Evolutionary conservation across 2,888 invertebrate genomes (phyloP).

Genomic region (Homarus gammarus): DNA sequence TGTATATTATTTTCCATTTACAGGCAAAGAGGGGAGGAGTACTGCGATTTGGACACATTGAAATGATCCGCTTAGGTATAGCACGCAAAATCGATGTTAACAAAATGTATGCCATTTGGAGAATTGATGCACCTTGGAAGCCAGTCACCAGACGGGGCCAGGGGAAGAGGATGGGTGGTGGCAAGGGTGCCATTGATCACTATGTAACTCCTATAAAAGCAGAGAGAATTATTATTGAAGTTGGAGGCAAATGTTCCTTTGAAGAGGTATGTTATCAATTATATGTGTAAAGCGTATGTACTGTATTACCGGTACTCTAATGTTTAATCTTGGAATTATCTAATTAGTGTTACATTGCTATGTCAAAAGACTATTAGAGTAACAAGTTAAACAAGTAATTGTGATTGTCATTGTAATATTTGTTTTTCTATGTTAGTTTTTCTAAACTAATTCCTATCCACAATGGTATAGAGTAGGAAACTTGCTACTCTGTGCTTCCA

Average conservation of each 20-base stretch:
- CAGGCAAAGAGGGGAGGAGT: conserved; percentile 89
- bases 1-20: not conserved
- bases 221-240: conserved; percentile 94
- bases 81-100: conserved; percentile 88
- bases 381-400: too few relatives aligned
- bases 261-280: conserved; percentile 85
- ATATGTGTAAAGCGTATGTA: too few relatives aligned
- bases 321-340: too few relatives aligned
- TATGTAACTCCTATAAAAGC: conserved; percentile 96
- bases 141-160: conserved; percentile 91
- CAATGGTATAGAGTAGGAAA: too few relatives aligned
- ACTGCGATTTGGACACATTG: conserved; percentile 89
- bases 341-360: too few relatives aligned
- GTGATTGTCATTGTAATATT: too few relatives aligned
- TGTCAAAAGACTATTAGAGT: too few relatives aligned
- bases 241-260: conserved; percentile 94
- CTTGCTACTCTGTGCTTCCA: too few relatives aligned
- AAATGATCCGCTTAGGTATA: conserved; percentile 90
- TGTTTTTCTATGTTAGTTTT: too few relatives aligned
- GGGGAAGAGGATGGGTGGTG: conserved; percentile 96
- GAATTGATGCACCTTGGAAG: conserved; percentile 97
- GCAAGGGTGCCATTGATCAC: conserved; percentile 96
- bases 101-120: conserved; percentile 96
- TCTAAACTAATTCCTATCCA: too few relatives aligned
- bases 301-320: too few relatives aligned